Evolutionary conservation across 1,140 invertebrate species (phyloP).

Genomic region (Hycleus cichorii): DNA sequence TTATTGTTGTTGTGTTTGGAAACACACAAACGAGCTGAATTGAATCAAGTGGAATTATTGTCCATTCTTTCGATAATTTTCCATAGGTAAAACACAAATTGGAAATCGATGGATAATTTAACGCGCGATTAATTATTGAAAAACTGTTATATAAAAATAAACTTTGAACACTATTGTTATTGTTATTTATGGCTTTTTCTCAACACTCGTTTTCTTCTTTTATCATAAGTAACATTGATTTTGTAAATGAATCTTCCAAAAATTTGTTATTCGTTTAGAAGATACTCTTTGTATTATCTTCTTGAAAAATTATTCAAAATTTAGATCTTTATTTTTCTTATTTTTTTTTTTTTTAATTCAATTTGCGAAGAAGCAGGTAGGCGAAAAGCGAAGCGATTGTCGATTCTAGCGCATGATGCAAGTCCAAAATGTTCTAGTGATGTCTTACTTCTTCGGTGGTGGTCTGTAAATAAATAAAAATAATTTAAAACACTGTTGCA

Average conservation of each 20-base stretch:
- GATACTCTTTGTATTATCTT: slow-evolving; percentile 2
- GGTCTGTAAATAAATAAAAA: slow-evolving; percentile 23
- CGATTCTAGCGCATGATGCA: slow-evolving; percentile 39
- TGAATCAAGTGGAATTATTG: slow-evolving; percentile 35
- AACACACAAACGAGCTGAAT: slow-evolving; percentile 8
- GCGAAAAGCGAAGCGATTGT: slow-evolving; percentile 39
- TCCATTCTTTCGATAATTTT: slow-evolving; percentile 31
- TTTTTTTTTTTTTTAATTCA: neutral
- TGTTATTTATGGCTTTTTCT: neutral
- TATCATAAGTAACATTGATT: too few relatives aligned
- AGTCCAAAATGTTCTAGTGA: slow-evolving; percentile 31
- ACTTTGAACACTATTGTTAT: slow-evolving; percentile 20
- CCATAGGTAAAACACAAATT: slow-evolving; percentile 6
- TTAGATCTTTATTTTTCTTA: neutral
- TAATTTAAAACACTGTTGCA: slow-evolving; percentile 4
- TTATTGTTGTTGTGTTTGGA: neutral
- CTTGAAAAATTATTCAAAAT: neutral
- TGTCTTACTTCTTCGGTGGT: slow-evolving; percentile 20
- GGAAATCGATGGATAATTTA: neutral
- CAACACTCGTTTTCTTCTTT: too few relatives aligned
- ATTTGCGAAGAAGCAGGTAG: slow-evolving; percentile 34
- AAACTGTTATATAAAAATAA: slow-evolving; percentile 21
- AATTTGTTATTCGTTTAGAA: neutral
- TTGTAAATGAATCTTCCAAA: slow-evolving; percentile 4
- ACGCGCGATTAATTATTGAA: slow-evolving; percentile 2